Evolutionary conservation across 2,797 vertebrate species (phyloP).

Genomic region (Antrozous pallidus): DNA sequence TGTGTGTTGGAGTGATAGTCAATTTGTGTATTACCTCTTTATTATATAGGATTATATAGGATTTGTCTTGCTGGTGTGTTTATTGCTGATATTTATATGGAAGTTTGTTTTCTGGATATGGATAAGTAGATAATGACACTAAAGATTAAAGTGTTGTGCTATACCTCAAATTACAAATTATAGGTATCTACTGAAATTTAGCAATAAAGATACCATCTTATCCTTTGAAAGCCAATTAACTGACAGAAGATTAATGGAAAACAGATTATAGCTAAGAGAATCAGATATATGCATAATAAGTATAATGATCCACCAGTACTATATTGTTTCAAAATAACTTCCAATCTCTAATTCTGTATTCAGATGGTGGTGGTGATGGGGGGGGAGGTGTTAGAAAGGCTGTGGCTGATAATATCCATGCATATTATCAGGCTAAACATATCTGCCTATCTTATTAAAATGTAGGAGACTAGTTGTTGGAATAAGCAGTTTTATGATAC

Average conservation of each 20-base stretch:
- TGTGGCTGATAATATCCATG: neutral
- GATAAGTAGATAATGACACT: conserved; percentile 20
- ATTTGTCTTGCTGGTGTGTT: conserved; percentile 10
- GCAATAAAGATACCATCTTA: neutral
- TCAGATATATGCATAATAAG: neutral
- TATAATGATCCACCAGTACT: neutral
- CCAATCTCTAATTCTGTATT: neutral
- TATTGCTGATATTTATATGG: neutral
- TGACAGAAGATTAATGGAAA: neutral
- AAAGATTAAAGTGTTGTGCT: conserved; percentile 14
- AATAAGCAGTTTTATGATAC: neutral
- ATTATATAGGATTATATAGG: too few species aligned
- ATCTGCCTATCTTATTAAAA: neutral
- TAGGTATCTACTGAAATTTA: conserved; percentile 1
- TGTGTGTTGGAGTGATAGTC: too few species aligned
- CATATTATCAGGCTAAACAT: neutral
- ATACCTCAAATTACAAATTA: conserved; percentile 14
- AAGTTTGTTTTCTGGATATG: neutral
- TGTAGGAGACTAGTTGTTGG: neutral
- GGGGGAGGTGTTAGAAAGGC: neutral
- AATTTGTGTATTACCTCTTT: too few species aligned
- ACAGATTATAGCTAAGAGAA: neutral
- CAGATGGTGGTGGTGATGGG: neutral
- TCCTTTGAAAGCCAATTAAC: neutral
- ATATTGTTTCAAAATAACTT: conserved; percentile 21